phyloP scores from a whole-genome alignment of 2,113 vertebrate genomes.

The Serinus canaria region DNA sequence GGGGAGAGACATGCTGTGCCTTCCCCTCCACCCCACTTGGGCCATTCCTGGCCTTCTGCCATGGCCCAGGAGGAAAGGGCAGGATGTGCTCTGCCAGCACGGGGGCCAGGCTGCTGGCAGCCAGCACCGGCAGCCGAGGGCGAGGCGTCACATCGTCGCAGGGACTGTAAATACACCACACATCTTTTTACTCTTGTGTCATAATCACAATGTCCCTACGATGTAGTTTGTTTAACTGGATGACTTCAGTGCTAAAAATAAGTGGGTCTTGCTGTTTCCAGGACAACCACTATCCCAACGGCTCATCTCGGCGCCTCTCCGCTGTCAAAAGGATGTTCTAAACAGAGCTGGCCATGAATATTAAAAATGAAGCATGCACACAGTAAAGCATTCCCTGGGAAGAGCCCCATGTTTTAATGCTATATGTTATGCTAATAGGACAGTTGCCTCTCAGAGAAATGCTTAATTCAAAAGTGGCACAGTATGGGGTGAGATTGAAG shows the following conservation, averaged over 20 bases:
- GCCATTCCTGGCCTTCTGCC: background rate
- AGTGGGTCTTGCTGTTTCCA: conserved; percentile 49
- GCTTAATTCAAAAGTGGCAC: conserved; percentile 16
- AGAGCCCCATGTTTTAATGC: conserved; percentile 2
- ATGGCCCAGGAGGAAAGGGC: background rate
- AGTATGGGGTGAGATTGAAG: conserved; percentile 13
- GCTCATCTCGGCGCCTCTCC: conserved; percentile 44
- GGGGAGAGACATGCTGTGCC: background rate
- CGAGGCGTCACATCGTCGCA: background rate
- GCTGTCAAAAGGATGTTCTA: conserved; percentile 33
- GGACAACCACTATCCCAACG: conserved; percentile 21
- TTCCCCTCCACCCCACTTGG: background rate
- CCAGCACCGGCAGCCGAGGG: background rate
- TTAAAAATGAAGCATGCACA: conserved; percentile 37
- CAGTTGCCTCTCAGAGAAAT: conserved; percentile 16
- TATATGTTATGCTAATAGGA: conserved; percentile 28
- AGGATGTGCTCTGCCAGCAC: background rate
- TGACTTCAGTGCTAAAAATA: conserved; percentile 54
- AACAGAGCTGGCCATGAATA: conserved; percentile 44
- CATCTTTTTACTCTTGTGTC: background rate
- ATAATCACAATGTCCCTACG: background rate
- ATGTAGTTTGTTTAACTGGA: conserved; percentile 44
- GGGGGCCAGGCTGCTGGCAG: background rate
- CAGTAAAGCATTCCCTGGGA: conserved; percentile 32
- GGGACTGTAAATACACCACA: background rate